phyloP scores from a whole-genome alignment of 2,797 vertebrate genomes.

The Sebastes kiyomatsui region DNA sequence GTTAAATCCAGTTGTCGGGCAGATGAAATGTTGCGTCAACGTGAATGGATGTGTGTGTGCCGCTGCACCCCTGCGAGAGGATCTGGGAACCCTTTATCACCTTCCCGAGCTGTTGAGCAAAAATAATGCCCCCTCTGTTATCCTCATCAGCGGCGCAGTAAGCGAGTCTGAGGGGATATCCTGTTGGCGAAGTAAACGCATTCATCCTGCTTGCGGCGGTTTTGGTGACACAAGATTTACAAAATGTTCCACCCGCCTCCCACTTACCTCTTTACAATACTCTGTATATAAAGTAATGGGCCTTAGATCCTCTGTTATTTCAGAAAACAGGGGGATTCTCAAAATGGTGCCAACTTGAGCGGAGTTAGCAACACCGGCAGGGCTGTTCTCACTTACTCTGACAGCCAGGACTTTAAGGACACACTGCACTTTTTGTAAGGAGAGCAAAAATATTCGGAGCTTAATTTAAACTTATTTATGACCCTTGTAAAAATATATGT shows the following conservation, averaged over 20 bases:
- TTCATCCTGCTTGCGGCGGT: conserved; percentile 90
- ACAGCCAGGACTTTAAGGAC: conserved; percentile 33
- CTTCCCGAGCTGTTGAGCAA: conserved; percentile 91
- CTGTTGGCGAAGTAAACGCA: conserved; percentile 93
- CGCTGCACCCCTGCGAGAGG: conserved; percentile 70
- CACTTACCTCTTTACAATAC: conserved; percentile 77
- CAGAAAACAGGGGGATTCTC: conserved; percentile 76
- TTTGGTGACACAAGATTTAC: conserved; percentile 85
- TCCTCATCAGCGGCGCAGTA: conserved; percentile 94
- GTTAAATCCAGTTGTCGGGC: conserved; percentile 44
- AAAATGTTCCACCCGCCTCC: conserved; percentile 82
- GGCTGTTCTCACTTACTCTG: conserved; percentile 53
- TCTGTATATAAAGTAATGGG: conserved; percentile 80
- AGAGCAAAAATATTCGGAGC: neutral
- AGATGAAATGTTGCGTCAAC: conserved; percentile 72
- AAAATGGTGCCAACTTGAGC: conserved; percentile 67
- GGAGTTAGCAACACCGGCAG: conserved; percentile 41
- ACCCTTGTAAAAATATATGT: conserved; percentile 30
- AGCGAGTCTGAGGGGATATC: conserved; percentile 95
- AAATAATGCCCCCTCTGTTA: conserved; percentile 94
- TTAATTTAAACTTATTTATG: conserved; percentile 52
- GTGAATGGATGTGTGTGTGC: conserved; percentile 66
- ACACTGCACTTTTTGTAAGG: conserved; percentile 21
- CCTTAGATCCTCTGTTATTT: conserved; percentile 83
- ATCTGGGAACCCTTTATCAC: conserved; percentile 93